Evolutionary conservation across 1,140 invertebrate species (phyloP).

Genomic region (Mycetomoellerius zeteki): DNA sequence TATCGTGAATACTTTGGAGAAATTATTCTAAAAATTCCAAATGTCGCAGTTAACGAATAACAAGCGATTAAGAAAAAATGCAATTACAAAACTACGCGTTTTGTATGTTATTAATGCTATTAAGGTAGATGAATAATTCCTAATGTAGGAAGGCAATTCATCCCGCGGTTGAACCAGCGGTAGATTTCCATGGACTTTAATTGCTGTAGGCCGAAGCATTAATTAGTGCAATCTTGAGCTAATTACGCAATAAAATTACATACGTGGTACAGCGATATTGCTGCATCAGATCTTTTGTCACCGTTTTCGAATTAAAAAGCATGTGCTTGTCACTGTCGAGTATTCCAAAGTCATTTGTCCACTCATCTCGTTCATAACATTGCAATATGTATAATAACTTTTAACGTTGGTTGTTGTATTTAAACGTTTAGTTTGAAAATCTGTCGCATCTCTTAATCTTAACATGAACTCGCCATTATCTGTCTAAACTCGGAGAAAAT

Average conservation of each 20-base stretch:
- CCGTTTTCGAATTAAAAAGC: background rate
- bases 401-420: background rate
- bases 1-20: background rate
- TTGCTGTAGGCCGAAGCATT: background rate
- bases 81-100: background rate
- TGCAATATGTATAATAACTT: background rate
- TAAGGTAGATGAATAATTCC: slow-evolving; percentile 16
- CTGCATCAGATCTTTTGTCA: slow-evolving; percentile 7
- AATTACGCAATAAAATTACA: slow-evolving; percentile 41
- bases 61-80: background rate
- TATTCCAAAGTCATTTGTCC: slow-evolving; percentile 19
- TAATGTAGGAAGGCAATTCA: background rate
- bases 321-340: background rate
- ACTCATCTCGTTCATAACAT: slow-evolving; percentile 14
- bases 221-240: slow-evolving; percentile 29
- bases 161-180: background rate
- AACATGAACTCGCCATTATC: background rate
- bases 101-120: slow-evolving; percentile 11
- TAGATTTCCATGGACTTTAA: slow-evolving; percentile 37
- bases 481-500: background rate
- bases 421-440: background rate
- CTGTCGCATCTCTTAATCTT: background rate
- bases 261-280: background rate
- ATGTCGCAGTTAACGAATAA: background rate
- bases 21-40: background rate